Conservation (phyloP, 2,113 vertebrate genomes). For the Indicator maculatus region DNA sequence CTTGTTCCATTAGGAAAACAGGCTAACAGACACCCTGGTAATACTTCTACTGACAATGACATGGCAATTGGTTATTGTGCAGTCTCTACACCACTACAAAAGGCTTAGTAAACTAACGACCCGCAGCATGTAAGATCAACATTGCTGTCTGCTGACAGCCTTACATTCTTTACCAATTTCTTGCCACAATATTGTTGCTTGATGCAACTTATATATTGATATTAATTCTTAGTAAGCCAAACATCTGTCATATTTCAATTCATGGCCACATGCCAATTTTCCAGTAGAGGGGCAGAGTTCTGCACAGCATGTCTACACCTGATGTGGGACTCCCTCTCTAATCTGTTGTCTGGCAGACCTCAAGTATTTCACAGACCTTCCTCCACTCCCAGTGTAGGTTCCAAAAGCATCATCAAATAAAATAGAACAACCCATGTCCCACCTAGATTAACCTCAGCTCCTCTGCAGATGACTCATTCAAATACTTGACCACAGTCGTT, state of each 20-base stretch:
- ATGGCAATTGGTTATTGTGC: too few relatives aligned
- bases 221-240: background rate
- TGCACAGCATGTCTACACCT: background rate
- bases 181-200: background rate
- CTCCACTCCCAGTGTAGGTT: background rate
- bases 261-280: background rate
- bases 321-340: background rate
- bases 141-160: background rate
- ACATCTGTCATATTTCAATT: background rate
- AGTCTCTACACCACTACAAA: background rate
- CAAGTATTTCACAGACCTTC: background rate
- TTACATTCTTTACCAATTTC: background rate
- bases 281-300: background rate
- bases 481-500: slow-evolving; percentile 17
- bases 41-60: background rate
- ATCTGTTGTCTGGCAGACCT: background rate
- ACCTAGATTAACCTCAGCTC: background rate
- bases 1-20: background rate
- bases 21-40: background rate
- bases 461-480: slow-evolving; percentile 25
- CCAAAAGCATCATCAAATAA: background rate
- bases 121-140: background rate
- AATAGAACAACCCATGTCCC: background rate
- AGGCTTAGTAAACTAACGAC: background rate
- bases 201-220: background rate